Conservation (phyloP, 2,113 vertebrate genomes). For the Percina caprodes region DNA sequence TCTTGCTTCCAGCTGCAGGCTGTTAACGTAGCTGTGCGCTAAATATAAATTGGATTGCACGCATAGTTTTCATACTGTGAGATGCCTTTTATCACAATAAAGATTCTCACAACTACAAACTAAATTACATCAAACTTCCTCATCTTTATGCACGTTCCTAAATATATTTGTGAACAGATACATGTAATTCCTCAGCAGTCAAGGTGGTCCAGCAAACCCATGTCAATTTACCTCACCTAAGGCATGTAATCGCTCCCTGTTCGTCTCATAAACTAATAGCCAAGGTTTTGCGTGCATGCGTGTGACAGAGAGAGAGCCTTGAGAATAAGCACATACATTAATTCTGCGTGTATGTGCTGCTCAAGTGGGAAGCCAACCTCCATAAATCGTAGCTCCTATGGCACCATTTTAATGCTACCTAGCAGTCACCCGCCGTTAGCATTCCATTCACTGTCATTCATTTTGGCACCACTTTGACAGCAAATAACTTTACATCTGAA, state of each 20-base stretch:
- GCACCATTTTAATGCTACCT: no score
- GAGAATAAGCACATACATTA: conserved; percentile 38
- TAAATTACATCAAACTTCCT: conserved; percentile 4
- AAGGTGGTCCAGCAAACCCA: conserved; percentile 38
- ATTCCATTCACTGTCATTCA: no score
- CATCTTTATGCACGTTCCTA: neutral
- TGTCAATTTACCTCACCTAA: conserved; percentile 53
- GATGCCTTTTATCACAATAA: conserved; percentile 20
- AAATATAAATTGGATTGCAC: conserved; percentile 62
- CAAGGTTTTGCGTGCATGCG: neutral
- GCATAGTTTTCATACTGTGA: conserved; percentile 61
- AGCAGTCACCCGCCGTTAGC: no score
- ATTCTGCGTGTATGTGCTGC: conserved; percentile 48
- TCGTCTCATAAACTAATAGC: conserved; percentile 51
- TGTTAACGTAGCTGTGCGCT: conserved; percentile 23
- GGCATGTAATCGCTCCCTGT: conserved; percentile 63
- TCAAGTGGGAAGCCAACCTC: neutral
- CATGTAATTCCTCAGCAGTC: conserved; percentile 20
- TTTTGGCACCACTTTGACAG: no score
- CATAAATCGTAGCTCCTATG: no score
- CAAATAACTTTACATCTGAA: no score
- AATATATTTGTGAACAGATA: neutral
- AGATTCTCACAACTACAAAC: conserved; percentile 17
- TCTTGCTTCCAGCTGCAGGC: conserved; percentile 44
- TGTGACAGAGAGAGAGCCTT: conserved; percentile 2